Conservation (phyloP, 2,113 vertebrate species). For the Sylvilagus bachmani region DNA sequence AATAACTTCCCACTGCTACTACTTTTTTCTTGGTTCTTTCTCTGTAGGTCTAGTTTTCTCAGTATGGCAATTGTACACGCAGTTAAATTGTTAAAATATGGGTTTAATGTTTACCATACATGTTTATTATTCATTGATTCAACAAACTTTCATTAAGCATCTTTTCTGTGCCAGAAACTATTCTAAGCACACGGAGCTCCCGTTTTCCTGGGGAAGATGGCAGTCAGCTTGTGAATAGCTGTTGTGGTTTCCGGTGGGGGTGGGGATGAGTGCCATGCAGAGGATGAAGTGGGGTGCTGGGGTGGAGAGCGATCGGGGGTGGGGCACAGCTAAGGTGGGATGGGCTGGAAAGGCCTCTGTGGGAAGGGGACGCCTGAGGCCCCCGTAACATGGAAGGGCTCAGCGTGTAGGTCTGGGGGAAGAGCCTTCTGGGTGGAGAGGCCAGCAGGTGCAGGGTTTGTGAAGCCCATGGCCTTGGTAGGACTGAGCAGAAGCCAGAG, state of each 20-base stretch:
- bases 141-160: not conserved
- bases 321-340: not conserved
- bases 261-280: not conserved
- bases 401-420: not conserved
- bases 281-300: not conserved
- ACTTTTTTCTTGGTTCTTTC: not conserved
- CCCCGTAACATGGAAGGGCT: not conserved
- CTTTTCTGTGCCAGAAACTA: not conserved
- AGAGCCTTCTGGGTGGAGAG: not conserved
- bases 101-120: conserved; percentile 29
- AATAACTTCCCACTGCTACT: not conserved
- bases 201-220: not conserved
- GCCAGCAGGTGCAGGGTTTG: not conserved
- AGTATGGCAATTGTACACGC: not conserved
- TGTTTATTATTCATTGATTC: not conserved
- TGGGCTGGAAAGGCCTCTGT: not conserved
- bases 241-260: not conserved
- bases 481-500: not conserved
- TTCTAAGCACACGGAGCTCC: not conserved
- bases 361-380: not conserved
- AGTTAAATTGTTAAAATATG: not conserved
- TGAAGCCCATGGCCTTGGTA: not conserved
- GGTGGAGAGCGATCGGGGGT: not conserved
- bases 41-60: not conserved
- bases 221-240: not conserved